Evolutionary conservation across 2,113 vertebrate species (phyloP).

Genomic region (Sphyrna mokarran): DNA sequence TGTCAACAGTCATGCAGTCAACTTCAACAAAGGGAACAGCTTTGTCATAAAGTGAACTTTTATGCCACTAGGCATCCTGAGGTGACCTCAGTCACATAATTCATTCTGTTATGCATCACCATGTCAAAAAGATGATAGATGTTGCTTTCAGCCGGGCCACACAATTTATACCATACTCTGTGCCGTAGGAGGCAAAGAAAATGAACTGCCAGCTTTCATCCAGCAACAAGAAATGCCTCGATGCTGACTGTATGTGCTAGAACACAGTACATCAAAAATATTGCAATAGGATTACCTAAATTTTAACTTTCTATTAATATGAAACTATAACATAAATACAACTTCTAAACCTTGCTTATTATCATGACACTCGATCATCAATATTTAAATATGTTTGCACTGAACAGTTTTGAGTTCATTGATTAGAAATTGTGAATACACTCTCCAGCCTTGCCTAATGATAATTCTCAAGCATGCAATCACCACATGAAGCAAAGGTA

Average conservation of each 20-base stretch:
- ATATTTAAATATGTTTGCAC: background rate
- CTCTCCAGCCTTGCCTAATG: background rate
- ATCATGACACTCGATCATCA: background rate
- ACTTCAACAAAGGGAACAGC: background rate
- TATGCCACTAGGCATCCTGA: background rate
- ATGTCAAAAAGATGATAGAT: background rate
- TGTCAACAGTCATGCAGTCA: background rate
- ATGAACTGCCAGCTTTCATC: background rate
- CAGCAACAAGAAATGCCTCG: background rate
- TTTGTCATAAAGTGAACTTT: background rate
- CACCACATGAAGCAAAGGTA: background rate
- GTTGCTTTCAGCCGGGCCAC: background rate
- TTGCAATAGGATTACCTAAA: too few relatives aligned
- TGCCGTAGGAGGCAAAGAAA: background rate
- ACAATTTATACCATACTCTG: background rate
- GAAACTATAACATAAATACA: background rate
- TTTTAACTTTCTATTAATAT: background rate
- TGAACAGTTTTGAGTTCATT: background rate
- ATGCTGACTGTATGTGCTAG: background rate
- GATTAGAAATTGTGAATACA: background rate
- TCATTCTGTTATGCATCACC: background rate
- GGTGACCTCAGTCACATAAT: background rate
- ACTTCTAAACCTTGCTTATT: background rate
- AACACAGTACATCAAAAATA: background rate
- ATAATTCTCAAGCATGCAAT: background rate